Conservation (phyloP, 35 echinoderm and acorn worm genomes). For the Lytechinus variegatus region DNA sequence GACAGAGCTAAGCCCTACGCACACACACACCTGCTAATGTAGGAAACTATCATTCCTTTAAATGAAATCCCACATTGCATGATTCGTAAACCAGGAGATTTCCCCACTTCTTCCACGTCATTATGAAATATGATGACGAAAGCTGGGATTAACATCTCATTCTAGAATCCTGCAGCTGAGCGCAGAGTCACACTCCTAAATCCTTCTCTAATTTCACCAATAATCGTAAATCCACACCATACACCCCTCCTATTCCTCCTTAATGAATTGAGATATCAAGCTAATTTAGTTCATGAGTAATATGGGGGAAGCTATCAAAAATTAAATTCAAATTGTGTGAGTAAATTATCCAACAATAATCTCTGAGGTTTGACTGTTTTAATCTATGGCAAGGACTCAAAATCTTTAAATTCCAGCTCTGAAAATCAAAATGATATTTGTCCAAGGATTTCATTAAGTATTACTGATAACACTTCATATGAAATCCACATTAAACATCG, state of each 20-base stretch:
- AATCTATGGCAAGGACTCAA: background rate
- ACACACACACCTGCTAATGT: background rate
- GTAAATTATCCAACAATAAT: background rate
- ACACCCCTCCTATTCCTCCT: background rate
- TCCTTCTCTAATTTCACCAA: background rate
- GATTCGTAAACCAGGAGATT: background rate
- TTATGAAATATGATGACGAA: background rate
- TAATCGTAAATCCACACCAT: background rate
- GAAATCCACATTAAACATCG: too few species aligned
- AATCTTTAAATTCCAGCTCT: background rate
- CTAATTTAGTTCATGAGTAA: background rate
- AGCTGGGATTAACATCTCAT: background rate
- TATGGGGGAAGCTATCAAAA: background rate
- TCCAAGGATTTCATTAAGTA: background rate
- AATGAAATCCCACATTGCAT: background rate
- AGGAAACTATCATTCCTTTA: background rate
- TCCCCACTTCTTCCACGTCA: background rate
- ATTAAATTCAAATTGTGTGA: background rate
- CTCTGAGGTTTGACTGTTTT: background rate
- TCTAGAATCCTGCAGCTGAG: background rate
- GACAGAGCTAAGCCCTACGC: background rate
- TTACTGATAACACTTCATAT: background rate
- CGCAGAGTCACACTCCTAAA: background rate
- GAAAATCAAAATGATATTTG: background rate
- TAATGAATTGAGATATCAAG: background rate